These are phyloP conservation scores for Drosophila chauvacae DNA, from an alignment of 1,140 invertebrate species.

Conservation along the genomic window DNA sequence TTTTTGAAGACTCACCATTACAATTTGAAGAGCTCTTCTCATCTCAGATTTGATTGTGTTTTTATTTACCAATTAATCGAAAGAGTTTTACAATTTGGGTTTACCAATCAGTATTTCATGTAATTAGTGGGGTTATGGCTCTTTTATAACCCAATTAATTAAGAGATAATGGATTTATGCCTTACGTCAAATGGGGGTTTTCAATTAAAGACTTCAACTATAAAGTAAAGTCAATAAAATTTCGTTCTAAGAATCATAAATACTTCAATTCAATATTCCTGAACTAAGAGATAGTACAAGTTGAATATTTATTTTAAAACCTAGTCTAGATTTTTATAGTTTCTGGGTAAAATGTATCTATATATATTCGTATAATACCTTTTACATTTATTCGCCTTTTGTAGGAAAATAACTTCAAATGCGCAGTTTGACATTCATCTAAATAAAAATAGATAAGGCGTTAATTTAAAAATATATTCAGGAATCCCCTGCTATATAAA, in stretches of 20 bases:
- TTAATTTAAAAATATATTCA: slow-evolving; percentile 5
- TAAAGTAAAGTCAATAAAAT: neutral
- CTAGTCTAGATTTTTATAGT: neutral
- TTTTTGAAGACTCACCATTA: neutral
- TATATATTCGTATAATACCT: neutral
- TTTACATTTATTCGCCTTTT: neutral
- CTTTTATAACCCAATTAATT: neutral
- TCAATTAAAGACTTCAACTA: neutral
- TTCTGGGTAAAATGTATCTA: neutral
- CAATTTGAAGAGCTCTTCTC: neutral
- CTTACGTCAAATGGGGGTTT: neutral
- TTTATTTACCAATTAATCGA: slow-evolving; percentile 1
- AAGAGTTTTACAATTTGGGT: neutral
- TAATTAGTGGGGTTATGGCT: neutral
- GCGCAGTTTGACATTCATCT: slow-evolving; percentile 11
- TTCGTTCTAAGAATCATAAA: neutral
- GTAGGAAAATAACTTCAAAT: neutral
- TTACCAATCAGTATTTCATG: neutral
- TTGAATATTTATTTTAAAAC: neutral
- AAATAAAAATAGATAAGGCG: neutral
- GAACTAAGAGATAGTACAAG: neutral
- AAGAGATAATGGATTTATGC: neutral
- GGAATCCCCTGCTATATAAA: slow-evolving; percentile 1
- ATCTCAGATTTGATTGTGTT: neutral
- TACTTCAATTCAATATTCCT: neutral